Evolutionary conservation across 2,888 invertebrate species (phyloP).

Genomic region (Drosophila kanekoi): DNA sequence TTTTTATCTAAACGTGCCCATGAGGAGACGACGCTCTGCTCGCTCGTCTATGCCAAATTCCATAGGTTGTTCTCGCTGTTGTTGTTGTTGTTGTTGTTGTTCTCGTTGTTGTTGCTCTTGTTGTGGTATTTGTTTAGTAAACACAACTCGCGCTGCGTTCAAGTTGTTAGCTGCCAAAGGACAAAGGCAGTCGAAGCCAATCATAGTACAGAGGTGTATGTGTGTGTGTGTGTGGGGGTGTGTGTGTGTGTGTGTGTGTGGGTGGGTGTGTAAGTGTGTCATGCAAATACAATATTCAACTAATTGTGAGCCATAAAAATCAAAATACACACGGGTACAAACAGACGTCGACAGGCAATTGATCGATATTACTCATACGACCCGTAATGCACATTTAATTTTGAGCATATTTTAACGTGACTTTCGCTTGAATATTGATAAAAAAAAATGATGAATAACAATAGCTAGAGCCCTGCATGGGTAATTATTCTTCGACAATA

Average conservation of each 20-base stretch:
- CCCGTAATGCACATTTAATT: not conserved
- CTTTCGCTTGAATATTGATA: not conserved
- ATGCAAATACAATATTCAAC: conserved; percentile 2
- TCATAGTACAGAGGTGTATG: not conserved
- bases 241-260: conserved; percentile 1
- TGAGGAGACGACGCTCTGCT: conserved; percentile 5
- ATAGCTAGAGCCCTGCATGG: too few species aligned
- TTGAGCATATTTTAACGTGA: not conserved
- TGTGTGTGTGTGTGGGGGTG: not conserved
- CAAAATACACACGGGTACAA: not conserved
- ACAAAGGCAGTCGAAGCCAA: conserved; percentile 16
- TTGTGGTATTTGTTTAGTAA: conserved; percentile 15
- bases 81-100: conserved; percentile 2
- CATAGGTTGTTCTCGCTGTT: conserved; percentile 9
- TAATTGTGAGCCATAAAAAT: conserved; percentile 18
- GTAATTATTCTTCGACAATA: too few species aligned
- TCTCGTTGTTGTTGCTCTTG: conserved; percentile 8
- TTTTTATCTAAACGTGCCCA: conserved; percentile 19
- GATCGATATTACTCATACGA: conserved; percentile 13
- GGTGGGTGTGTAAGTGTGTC: not conserved
- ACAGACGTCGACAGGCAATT: not conserved
- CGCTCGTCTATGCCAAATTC: conserved; percentile 9
- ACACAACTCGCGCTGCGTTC: not conserved
- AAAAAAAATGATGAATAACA: too few species aligned
- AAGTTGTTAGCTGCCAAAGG: conserved; percentile 6